phyloP scores from a whole-genome alignment of 53 echinoderm and acorn worm species.

The Stichopus horrens region DNA sequence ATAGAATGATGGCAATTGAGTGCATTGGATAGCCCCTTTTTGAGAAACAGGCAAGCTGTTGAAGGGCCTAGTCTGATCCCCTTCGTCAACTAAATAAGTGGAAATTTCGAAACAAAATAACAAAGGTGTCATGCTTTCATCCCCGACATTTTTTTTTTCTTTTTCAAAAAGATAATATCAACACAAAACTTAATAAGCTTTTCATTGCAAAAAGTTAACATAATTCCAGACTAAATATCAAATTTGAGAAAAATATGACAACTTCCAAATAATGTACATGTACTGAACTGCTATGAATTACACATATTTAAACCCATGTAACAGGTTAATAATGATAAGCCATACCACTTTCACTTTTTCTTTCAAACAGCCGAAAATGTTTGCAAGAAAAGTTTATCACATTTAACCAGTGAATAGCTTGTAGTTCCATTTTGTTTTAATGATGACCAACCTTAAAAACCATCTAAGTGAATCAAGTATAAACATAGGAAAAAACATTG shows the following conservation, averaged over 20 bases:
- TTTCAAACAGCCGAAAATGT: conserved; percentile 36
- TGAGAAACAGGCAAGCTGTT: conserved; percentile 26
- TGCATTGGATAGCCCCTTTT: conserved; percentile 39
- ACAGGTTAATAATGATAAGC: conserved; percentile 32
- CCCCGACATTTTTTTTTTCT: conserved; percentile 17
- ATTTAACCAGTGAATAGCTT: conserved; percentile 44
- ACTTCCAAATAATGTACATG: conserved; percentile 51
- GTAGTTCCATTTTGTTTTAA: background rate
- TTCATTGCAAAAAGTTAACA: conserved; percentile 51
- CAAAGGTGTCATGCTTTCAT: conserved; percentile 30
- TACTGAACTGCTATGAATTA: conserved; percentile 48
- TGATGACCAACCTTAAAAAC: conserved; percentile 42
- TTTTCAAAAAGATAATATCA: conserved; percentile 37
- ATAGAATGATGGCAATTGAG: conserved; percentile 51
- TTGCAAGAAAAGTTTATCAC: conserved; percentile 39
- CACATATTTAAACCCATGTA: conserved; percentile 46
- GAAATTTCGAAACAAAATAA: conserved; percentile 32
- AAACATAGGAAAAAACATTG: conserved; percentile 45
- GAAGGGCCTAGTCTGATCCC: conserved; percentile 1
- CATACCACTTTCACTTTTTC: conserved; percentile 16
- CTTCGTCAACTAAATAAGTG: conserved; percentile 40
- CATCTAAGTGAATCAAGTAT: conserved; percentile 35
- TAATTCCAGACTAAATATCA: conserved; percentile 56
- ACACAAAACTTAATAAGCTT: conserved; percentile 49
- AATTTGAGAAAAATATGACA: conserved; percentile 53